phyloP scores from a whole-genome alignment of 2,113 vertebrate genomes.

The Mohoua ochrocephala region DNA sequence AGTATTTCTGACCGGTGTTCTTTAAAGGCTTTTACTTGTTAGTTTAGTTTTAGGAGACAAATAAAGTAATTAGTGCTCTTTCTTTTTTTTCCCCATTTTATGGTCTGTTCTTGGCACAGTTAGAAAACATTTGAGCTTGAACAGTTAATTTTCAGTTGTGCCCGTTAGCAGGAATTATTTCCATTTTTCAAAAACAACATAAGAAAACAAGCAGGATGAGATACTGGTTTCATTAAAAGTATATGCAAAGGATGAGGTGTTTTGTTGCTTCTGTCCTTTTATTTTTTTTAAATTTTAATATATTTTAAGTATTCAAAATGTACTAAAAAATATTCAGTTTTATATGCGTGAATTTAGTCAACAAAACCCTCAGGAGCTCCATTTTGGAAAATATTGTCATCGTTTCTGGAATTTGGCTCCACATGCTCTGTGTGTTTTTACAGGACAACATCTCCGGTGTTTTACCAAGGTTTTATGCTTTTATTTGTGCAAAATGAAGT shows the following conservation, averaged over 20 bases:
- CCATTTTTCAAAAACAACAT: not conserved
- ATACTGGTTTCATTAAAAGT: slow-evolving; percentile 14
- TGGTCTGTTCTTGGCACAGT: slow-evolving; percentile 1
- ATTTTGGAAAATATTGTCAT: not conserved
- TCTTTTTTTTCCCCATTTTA: not conserved
- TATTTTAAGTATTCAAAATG: not conserved
- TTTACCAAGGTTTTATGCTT: not conserved
- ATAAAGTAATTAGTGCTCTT: slow-evolving; percentile 17
- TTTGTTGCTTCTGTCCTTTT: not conserved
- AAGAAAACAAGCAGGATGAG: not conserved
- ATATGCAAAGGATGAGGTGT: not conserved
- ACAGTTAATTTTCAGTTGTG: slow-evolving; percentile 20
- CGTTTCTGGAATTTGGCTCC: not conserved
- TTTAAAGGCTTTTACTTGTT: slow-evolving; percentile 29
- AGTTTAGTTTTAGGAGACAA: slow-evolving; percentile 10
- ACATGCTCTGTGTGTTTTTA: not conserved
- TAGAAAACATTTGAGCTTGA: not conserved
- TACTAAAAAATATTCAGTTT: not conserved
- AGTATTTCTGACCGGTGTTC: not conserved
- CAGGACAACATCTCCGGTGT: not conserved
- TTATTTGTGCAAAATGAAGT: not conserved
- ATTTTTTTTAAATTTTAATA: not conserved
- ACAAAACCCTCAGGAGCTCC: not conserved
- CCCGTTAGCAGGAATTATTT: slow-evolving; percentile 24
- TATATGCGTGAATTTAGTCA: not conserved